A percentile compares a stretch with the other conserved stretches of the same genome.
Evolutionary conservation across 2,113 vertebrate species (phyloP).

Genomic region (Illadopsis cleaveri): DNA sequence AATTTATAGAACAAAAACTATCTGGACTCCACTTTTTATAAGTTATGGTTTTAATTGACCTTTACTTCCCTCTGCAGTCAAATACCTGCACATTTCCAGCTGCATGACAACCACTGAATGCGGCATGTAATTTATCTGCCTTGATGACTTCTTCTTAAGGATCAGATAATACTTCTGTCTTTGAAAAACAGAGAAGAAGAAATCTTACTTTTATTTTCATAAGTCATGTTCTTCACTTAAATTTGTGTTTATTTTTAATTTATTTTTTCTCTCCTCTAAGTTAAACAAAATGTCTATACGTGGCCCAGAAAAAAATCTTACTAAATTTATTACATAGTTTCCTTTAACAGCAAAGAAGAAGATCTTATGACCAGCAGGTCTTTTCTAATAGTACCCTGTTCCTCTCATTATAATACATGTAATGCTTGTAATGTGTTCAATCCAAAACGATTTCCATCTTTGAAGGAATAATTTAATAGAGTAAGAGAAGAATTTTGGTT

Average conservation of each 20-base stretch:
- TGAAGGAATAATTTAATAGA: neutral
- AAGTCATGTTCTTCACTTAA: neutral
- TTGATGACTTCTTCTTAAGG: neutral
- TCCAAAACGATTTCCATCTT: neutral
- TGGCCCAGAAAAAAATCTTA: neutral
- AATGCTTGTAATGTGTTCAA: neutral
- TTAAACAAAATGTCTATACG: neutral
- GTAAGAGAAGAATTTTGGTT: neutral
- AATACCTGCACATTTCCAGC: neutral
- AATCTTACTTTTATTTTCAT: neutral
- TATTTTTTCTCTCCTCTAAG: neutral
- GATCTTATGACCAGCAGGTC: neutral
- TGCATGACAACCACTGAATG: neutral
- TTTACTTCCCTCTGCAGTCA: neutral
- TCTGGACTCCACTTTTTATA: neutral
- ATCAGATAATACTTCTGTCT: neutral
- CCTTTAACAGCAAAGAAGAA: neutral
- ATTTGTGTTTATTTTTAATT: neutral
- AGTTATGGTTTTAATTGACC: neutral
- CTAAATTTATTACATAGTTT: neutral
- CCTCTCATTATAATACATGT: neutral
- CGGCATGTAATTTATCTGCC: neutral
- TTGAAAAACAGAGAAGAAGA: neutral
- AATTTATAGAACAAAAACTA: neutral
- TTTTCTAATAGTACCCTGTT: neutral